phyloP scores from a whole-genome alignment of 2,888 invertebrate genomes.

The Fissipunctia ypsillon region DNA sequence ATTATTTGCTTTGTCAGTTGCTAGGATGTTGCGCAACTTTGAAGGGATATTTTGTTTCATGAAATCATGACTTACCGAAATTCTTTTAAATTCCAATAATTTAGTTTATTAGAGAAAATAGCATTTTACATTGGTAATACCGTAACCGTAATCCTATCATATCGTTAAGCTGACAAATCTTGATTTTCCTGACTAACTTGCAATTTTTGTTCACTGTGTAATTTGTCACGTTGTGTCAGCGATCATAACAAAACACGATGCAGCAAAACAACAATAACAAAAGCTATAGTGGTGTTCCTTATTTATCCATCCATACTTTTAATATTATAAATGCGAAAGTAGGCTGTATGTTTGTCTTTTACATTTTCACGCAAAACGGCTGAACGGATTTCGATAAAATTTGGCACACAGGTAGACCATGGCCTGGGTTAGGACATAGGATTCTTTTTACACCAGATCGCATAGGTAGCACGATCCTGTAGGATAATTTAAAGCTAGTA shows the following conservation, averaged over 20 bases:
- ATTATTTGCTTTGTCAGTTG: constrained; percentile 31
- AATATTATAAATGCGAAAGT: no score
- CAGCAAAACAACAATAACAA: background rate
- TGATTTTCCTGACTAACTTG: background rate
- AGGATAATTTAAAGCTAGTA: no score
- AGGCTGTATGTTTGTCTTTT: no score
- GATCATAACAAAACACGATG: background rate
- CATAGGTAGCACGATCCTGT: no score
- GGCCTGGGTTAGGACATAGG: no score
- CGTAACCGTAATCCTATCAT: no score
- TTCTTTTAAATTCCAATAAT: background rate
- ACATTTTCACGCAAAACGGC: no score
- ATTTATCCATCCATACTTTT: no score
- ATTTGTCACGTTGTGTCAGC: background rate
- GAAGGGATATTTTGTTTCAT: constrained; percentile 47
- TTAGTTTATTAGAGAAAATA: background rate
- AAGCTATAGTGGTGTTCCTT: background rate
- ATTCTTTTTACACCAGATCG: no score
- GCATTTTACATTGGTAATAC: background rate
- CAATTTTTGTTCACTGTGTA: background rate
- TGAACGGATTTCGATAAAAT: no score
- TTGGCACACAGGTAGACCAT: no score
- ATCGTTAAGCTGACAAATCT: background rate
- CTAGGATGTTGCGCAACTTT: constrained; percentile 49
- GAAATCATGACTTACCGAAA: background rate